Evolutionary conservation across 2,797 vertebrate genomes (phyloP).

Genomic region (Champsocephalus esox): DNA sequence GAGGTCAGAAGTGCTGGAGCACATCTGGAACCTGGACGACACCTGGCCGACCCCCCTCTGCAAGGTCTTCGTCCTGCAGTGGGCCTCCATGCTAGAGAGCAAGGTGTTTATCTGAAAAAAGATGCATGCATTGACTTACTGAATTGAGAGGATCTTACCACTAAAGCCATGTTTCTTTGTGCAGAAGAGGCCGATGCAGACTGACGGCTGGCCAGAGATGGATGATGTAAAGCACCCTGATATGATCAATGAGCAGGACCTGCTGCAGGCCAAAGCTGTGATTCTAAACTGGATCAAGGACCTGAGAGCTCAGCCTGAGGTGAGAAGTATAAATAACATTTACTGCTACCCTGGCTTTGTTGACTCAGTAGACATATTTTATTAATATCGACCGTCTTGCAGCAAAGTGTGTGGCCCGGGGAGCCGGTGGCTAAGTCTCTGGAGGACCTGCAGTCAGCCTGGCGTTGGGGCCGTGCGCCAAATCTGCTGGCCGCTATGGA

Average conservation of each 20-base stretch:
- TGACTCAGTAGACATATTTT: background rate
- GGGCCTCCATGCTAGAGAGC: slow-evolving; percentile 83
- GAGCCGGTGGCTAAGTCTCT: slow-evolving; percentile 79
- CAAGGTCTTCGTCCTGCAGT: slow-evolving; percentile 81
- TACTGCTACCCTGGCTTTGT: background rate
- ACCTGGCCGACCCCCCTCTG: slow-evolving; percentile 81
- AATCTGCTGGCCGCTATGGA: slow-evolving; percentile 83
- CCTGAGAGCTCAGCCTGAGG: slow-evolving; percentile 85
- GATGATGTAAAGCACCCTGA: slow-evolving; percentile 62
- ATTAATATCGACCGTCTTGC: slow-evolving; percentile 2
- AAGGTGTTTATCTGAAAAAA: slow-evolving; percentile 73
- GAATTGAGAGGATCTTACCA: background rate
- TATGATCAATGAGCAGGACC: slow-evolving; percentile 65
- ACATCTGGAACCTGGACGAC: slow-evolving; percentile 82
- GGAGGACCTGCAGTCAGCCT: slow-evolving; percentile 84
- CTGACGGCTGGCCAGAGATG: slow-evolving; percentile 81
- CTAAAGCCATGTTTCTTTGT: slow-evolving; percentile 25
- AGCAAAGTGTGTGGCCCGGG: slow-evolving; percentile 87
- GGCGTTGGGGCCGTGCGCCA: slow-evolving; percentile 78
- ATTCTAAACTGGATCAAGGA: slow-evolving; percentile 84
- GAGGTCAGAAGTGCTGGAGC: slow-evolving; percentile 81
- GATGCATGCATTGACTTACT: background rate
- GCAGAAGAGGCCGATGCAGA: slow-evolving; percentile 83
- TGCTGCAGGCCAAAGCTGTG: slow-evolving; percentile 73
- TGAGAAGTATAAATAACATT: slow-evolving; percentile 30